These are phyloP conservation scores for Poecilia latipinna DNA, from an alignment of 2,113 vertebrate species.

Conservation along the genomic window DNA sequence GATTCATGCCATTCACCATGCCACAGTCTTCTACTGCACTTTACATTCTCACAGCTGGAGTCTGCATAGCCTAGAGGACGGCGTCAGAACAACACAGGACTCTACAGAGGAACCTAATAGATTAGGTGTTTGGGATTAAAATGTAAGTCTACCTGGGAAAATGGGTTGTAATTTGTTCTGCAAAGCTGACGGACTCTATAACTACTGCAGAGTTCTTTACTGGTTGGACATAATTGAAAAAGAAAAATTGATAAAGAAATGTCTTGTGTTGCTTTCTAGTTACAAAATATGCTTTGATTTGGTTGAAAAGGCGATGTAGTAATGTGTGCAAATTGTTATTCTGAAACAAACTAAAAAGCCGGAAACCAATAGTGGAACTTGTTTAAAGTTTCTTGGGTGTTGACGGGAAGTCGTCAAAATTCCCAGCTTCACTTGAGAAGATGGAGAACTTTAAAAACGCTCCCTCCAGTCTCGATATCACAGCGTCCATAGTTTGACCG, in stretches of 20 bases:
- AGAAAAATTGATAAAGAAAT: background rate
- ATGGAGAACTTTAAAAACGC: background rate
- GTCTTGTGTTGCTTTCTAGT: background rate
- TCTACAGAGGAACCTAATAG: slow-evolving; percentile 10
- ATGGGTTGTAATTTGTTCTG: slow-evolving; percentile 28
- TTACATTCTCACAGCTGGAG: slow-evolving; percentile 36
- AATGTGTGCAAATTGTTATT: no score
- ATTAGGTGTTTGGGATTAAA: slow-evolving; percentile 23
- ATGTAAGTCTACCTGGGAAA: slow-evolving; percentile 21
- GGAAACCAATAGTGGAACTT: no score
- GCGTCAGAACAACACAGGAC: slow-evolving; percentile 27
- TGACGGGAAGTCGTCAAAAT: background rate
- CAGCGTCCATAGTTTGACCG: background rate
- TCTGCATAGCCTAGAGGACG: slow-evolving; percentile 25
- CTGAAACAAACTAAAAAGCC: no score
- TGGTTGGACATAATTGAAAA: slow-evolving; percentile 12
- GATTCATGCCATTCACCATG: slow-evolving; percentile 18
- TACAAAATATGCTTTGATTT: background rate
- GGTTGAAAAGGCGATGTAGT: background rate
- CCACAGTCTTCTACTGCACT: slow-evolving; percentile 19
- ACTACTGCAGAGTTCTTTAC: slow-evolving; percentile 33
- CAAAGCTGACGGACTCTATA: slow-evolving; percentile 26
- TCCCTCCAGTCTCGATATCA: background rate
- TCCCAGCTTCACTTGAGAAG: background rate
- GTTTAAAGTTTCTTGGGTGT: no score